Base-by-base conservation (phyloP, 1,140 invertebrate genomes). In the Diuraphis noxia region DNA sequence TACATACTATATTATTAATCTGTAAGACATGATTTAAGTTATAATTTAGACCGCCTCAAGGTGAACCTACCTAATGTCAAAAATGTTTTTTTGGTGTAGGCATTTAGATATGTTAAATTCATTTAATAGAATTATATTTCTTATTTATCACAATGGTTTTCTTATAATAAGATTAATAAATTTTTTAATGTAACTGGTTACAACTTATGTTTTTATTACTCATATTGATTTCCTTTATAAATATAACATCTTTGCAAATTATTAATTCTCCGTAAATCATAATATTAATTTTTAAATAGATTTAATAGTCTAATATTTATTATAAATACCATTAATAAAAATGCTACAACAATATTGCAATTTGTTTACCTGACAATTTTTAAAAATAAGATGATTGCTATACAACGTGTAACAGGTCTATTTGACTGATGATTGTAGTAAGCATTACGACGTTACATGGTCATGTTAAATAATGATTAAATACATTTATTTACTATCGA, bases 91-190 rank as follows among this genome's bases (percentile, higher is more conserved):
- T 81, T 81, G 89, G 89, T 91, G 43, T 91, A 52, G 77, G 89
- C 89, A 91, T 81, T 79, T 89, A 89, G 63, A 49, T 52, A 90
- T 79, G 43, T 91, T 43, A 7, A 79, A 43, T 88, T 63, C 30
- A 43, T 79, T 79, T 23, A 79, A 89, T 77, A 72, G 56, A 43
- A 81, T 82, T 52, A 38, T 82, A 91, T 91, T 46, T 91, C 10
- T 82, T 23, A 52, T 82, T 49, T 82, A 43, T 91, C n/a, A 52
- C 43, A 91, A 82, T 30, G 72, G 72, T 79, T 90, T 79, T 81
- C 25, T 91, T 81, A 82, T 49, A 91, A 3, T 90, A 36, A 90
- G 63, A 79, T n/a, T 90, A 90, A 89, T 89, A 77, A 41, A 90
- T 79, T 90, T 90, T 40, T 90, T 90, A 90, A 34, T 79, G 4